Conservation (phyloP, 2,113 vertebrate species). For the Rhizomys pruinosus region DNA sequence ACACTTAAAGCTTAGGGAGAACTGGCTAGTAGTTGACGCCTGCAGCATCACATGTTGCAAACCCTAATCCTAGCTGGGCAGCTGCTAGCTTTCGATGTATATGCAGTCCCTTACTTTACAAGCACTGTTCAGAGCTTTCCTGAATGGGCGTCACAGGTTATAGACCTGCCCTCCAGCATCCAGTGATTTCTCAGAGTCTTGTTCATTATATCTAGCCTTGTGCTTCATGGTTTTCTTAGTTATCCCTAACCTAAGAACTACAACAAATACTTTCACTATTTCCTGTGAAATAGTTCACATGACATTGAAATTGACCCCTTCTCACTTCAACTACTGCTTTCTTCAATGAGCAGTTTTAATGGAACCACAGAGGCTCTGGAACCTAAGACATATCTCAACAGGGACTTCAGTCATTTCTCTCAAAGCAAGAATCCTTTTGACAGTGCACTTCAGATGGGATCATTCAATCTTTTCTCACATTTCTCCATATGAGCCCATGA, state of each 20-base stretch:
- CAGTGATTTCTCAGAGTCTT: background rate
- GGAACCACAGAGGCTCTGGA: background rate
- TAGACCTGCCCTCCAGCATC: background rate
- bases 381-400: background rate
- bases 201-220: background rate
- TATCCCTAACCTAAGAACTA: background rate
- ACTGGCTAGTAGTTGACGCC: background rate
- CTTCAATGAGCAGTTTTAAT: slow-evolving; percentile 14
- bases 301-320: background rate
- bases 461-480: background rate
- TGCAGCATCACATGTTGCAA: background rate
- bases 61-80: background rate
- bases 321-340: slow-evolving; percentile 10
- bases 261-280: background rate
- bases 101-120: no score
- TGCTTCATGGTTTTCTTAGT: background rate
- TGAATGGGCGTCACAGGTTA: background rate
- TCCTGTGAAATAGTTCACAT: background rate
- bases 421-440: background rate
- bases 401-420: background rate
- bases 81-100: background rate
- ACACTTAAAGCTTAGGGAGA: background rate
- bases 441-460: background rate
- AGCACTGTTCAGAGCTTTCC: background rate
- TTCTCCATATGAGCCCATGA: background rate